Evolutionary conservation across 2,113 vertebrate species (phyloP).

Genomic region (Trichomycterus rosablanca): DNA sequence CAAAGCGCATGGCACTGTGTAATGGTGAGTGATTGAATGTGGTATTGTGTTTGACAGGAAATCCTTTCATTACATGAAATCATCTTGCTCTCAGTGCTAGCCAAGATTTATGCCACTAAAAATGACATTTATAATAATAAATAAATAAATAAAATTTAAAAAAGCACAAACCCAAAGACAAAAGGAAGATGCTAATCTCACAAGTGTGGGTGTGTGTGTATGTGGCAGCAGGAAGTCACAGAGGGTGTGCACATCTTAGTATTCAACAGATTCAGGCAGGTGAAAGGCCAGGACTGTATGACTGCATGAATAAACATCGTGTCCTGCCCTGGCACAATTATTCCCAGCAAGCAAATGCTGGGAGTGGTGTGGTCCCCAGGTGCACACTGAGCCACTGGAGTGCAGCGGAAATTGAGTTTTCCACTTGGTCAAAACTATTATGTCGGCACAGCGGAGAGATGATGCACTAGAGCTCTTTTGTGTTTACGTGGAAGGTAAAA

Average conservation of each 20-base stretch:
- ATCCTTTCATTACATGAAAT: slow-evolving; percentile 51
- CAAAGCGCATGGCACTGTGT: slow-evolving; percentile 2
- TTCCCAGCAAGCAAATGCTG: slow-evolving; percentile 60
- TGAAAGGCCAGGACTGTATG: slow-evolving; percentile 58
- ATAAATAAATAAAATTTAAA: slow-evolving; percentile 47
- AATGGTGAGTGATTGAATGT: background rate
- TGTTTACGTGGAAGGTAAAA: no score
- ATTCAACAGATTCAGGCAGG: slow-evolving; percentile 60
- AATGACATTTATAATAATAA: slow-evolving; percentile 49
- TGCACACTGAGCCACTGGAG: slow-evolving; percentile 51
- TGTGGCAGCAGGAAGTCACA: slow-evolving; percentile 25
- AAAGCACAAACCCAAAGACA: slow-evolving; percentile 20
- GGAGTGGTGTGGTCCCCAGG: slow-evolving; percentile 62
- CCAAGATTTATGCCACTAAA: slow-evolving; percentile 64
- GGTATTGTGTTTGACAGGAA: background rate
- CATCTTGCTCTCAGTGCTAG: slow-evolving; percentile 54
- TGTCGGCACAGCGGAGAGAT: background rate
- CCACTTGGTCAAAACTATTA: slow-evolving; percentile 50
- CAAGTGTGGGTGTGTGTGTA: slow-evolving; percentile 4
- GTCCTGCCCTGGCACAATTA: slow-evolving; percentile 66
- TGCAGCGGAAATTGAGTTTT: slow-evolving; percentile 59
- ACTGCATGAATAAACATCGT: slow-evolving; percentile 66
- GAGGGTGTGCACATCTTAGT: slow-evolving; percentile 59
- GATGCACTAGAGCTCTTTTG: slow-evolving; percentile 1
- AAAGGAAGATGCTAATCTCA: slow-evolving; percentile 34